A percentile compares a stretch with the other conserved stretches of the same genome.
These are phyloP conservation scores for Sebastes itinus DNA, from an alignment of 2,797 vertebrate species.

Conservation along the genomic window DNA sequence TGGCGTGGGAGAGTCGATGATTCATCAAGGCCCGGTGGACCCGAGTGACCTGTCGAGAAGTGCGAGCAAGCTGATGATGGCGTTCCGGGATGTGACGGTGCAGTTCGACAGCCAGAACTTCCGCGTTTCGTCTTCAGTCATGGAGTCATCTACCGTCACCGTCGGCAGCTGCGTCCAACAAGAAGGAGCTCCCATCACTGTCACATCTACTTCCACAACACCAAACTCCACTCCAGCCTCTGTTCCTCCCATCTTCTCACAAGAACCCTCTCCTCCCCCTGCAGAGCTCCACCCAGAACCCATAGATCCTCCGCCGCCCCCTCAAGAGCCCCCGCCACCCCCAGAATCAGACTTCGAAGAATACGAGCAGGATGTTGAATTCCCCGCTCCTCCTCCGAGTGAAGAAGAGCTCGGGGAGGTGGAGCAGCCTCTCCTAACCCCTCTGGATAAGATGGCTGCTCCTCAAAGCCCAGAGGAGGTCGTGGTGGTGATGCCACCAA, in stretches of 20 bases:
- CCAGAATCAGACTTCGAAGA: slow-evolving; percentile 66
- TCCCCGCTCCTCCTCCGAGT: slow-evolving; percentile 79
- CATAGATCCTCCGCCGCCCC: slow-evolving; percentile 66
- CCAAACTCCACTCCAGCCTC: slow-evolving; percentile 42
- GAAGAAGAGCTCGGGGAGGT: slow-evolving; percentile 78
- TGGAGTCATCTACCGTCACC: slow-evolving; percentile 88
- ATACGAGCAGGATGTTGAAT: slow-evolving; percentile 74
- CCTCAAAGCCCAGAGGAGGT: slow-evolving; percentile 55
- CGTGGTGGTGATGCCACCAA: slow-evolving; percentile 24
- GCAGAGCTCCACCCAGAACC: slow-evolving; percentile 50
- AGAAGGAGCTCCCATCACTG: slow-evolving; percentile 41
- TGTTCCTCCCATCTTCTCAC: slow-evolving; percentile 28
- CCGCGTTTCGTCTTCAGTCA: slow-evolving; percentile 91
- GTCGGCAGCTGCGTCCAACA: slow-evolving; percentile 88
- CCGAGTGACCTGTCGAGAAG: slow-evolving; percentile 86
- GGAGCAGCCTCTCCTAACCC: slow-evolving; percentile 68
- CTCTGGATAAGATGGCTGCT: slow-evolving; percentile 73
- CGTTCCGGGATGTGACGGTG: slow-evolving; percentile 96
- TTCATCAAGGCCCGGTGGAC: slow-evolving; percentile 72
- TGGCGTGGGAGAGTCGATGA: slow-evolving; percentile 63
- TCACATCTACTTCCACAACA: slow-evolving; percentile 39
- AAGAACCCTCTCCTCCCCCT: slow-evolving; percentile 52
- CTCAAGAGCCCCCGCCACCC: slow-evolving; percentile 75
- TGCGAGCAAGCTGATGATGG: slow-evolving; percentile 97
- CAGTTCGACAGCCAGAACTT: slow-evolving; percentile 97